These are phyloP conservation scores for Adrianichthys oophorus DNA, from an alignment of 2,797 vertebrate genomes.

Conservation along the genomic window DNA sequence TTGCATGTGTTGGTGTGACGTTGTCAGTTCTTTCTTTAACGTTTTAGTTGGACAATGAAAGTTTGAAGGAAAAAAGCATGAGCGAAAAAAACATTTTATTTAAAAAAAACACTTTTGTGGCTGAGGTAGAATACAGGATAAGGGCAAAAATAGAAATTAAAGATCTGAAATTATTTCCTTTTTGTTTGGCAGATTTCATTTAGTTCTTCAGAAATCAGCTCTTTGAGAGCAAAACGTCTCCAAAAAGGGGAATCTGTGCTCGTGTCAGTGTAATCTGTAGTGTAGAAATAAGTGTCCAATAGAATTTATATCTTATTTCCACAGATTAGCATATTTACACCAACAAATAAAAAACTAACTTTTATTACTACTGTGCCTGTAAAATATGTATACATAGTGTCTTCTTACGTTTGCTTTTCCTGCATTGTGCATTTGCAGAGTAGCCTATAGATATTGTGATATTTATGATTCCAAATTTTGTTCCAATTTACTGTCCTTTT, in stretches of 20 bases:
- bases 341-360: background rate
- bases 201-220: conserved; percentile 50
- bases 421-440: background rate
- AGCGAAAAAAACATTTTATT: background rate
- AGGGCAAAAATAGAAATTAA: background rate
- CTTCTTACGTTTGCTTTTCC: background rate
- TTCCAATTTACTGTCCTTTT: background rate
- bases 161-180: conserved; percentile 31
- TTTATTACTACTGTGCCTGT: background rate
- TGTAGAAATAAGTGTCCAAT: conserved; percentile 24
- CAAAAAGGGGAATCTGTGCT: conserved; percentile 68
- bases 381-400: background rate
- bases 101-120: background rate
- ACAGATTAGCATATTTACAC: background rate
- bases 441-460: background rate
- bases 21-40: too few species aligned
- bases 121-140: too few species aligned
- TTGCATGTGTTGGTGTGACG: too few species aligned
- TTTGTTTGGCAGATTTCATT: conserved; percentile 67
- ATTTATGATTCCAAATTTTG: background rate
- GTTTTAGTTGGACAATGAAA: too few species aligned
- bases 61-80: too few species aligned
- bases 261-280: conserved; percentile 21
- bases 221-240: conserved; percentile 53
- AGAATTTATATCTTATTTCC: conserved; percentile 7